A percentile compares a stretch with the other conserved stretches of the same genome.
phyloP scores from a whole-genome alignment of 2,888 invertebrate species.

The Nemapogon koenigi region DNA sequence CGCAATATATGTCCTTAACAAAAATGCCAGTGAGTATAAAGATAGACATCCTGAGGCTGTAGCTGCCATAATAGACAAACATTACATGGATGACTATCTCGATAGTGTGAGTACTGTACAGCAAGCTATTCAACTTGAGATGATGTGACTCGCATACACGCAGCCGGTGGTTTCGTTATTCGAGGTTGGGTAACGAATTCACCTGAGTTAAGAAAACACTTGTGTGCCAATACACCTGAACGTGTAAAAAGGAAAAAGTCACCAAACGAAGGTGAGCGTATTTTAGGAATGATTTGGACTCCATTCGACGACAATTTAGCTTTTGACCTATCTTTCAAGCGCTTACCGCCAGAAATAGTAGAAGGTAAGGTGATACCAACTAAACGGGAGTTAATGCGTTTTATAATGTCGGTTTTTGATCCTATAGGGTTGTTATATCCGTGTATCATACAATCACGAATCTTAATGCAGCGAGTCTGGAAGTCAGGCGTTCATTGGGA shows the following conservation, averaged over 20 bases:
- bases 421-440: conserved; percentile 10
- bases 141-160: neutral
- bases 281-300: conserved; percentile 13
- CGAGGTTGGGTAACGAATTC: neutral
- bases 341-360: conserved; percentile 9
- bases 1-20: neutral
- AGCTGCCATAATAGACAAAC: conserved; percentile 27
- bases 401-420: conserved; percentile 13
- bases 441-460: conserved; percentile 10
- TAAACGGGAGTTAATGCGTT: conserved; percentile 11
- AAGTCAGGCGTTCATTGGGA: conserved; percentile 11
- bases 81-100: conserved; percentile 1
- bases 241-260: neutral
- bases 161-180: neutral
- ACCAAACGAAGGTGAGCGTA: neutral
- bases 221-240: neutral
- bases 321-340: conserved; percentile 9
- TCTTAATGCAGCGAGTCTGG: conserved; percentile 12
- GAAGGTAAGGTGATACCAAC: conserved; percentile 9
- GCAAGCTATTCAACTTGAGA: neutral
- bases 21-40: neutral
- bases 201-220: neutral
- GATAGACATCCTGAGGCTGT: conserved; percentile 15
- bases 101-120: neutral
- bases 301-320: conserved; percentile 5